Evolutionary conservation across 2,888 invertebrate species (phyloP), one percentile per base, ranked within the genome.

Genomic region (Acrobasis consociella): DNA sequence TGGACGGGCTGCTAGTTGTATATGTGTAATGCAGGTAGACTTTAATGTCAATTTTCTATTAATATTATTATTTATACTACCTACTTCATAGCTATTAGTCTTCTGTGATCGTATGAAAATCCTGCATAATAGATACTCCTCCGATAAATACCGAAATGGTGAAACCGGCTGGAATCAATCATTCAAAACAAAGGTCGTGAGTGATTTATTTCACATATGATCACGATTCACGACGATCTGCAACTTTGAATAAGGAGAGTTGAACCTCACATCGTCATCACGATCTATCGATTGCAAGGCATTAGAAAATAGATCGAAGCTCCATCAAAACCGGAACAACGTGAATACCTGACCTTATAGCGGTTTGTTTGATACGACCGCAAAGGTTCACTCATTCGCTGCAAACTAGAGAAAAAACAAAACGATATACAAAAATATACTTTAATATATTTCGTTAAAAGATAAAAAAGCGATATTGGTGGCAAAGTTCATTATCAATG

Each of bases 271-370:
- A 46, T 46, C 7, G 7, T 46, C 31, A n/a, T 13, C 10, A 11
- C 11, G 10, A 46, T 46, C 13, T 46, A n/a, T n/a, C 46, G n/a
- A 7, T n/a, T 46, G 46, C n/a, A 46, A 46, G 46, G 3, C 46
- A 46, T 46, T n/a, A 46, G 46, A 46, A 46, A 46, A 46, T 46
- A 46, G 11, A 46, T 46, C 46, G 46, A 46, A 31, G 7, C 31
- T 2, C 31, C 46, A 13, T 11, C 46, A 46, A 46, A 56, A 56
- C 56, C 56, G 56, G 56, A 56, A 56, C 56, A 42, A 56, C 42
- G 10, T 22, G 42, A 42, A 56, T 56, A 56, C 56, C 16, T 56
- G 42, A 56, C 56, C 56, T 56, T 56, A 56, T 56, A 56, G 39
- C 42, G 56, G 56, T 56, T 46, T 17, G 39, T 42, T 15, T 56